Evolutionary conservation across 2,113 vertebrate genomes (phyloP), one percentile per base, ranked within the genome.

Genomic region (Clarias gariepinus): DNA sequence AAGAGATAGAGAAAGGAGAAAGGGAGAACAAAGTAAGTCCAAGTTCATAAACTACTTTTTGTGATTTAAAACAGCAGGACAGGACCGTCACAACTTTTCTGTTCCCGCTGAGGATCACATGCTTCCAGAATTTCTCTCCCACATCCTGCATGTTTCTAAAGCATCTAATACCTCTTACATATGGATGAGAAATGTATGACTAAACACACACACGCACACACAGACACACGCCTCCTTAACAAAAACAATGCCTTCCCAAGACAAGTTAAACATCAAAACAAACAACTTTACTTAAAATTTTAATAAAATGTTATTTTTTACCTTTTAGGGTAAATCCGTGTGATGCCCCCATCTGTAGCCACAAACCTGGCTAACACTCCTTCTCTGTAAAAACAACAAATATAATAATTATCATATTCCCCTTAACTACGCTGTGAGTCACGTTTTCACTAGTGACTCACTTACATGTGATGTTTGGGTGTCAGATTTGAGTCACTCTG

Each of bases 331-430:
- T 95, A 98, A 84, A 99, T 95, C 94, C 98, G 96, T 83, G 98
- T 99, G 91, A 99, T 97, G 89, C 98, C 98, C 89, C 98, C 98
- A 92, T 99, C 98, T 52, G 98, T 99, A 88, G 97, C 96, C 78
- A 99, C 98, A 93, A 99, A 99, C 68, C 96, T 96, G 76, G 97
- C 97, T 88, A 95, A 93, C 81, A 98, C 95, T 91, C 97, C 98
- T 63, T 96, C 93, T 33, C 98, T 99, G 81, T 63, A 83, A 68
- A 68, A 47, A 77, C 21, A 83, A 83, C 47, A 76, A 63, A 64
- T 25, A 52, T 64, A 81, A 15, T 21, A 71, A 61, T 58, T 36
- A 86, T 18, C 10, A 28, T 36, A 16, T 69, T 13, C 25, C 12
- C 4, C 4, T 25, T 60, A 28, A 57, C 55, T 28, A 55, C 1